phyloP scores from a whole-genome alignment of 23 tunicate genomes.

The Trididemnum nubilum region DNA sequence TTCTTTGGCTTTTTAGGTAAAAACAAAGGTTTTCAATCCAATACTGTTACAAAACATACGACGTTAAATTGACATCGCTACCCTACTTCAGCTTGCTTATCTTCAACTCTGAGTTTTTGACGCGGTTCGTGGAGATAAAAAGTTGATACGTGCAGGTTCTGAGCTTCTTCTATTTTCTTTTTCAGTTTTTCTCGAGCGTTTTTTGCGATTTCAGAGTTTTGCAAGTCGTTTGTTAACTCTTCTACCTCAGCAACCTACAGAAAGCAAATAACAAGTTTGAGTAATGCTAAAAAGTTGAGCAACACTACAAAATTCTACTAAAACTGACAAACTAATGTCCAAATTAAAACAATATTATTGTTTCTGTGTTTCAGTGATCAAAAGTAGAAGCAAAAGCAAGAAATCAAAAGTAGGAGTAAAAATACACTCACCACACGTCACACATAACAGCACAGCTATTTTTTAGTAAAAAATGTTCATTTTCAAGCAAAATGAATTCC shows the following conservation, averaged over 20 bases:
- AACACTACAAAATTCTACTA: no score
- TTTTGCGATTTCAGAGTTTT: neutral
- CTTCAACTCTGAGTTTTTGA: neutral
- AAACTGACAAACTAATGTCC: no score
- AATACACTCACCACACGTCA: no score
- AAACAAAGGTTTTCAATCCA: neutral
- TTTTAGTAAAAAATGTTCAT: no score
- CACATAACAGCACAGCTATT: no score
- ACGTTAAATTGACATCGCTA: neutral
- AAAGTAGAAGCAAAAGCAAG: no score
- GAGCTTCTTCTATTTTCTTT: conserved; percentile 4
- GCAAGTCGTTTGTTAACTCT: neutral
- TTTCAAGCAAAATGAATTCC: no score
- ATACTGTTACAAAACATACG: neutral
- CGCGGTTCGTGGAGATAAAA: neutral
- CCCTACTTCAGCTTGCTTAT: neutral
- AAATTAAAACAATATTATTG: no score
- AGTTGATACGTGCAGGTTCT: neutral
- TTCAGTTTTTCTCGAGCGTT: neutral
- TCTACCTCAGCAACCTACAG: neutral
- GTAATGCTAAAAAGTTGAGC: no score
- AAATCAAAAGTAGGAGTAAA: no score
- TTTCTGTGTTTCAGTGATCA: no score
- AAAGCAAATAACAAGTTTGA: no score
- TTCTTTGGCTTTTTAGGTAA: neutral